Conservation (phyloP, 2,888 invertebrate genomes). For the Cheilosia soror region DNA sequence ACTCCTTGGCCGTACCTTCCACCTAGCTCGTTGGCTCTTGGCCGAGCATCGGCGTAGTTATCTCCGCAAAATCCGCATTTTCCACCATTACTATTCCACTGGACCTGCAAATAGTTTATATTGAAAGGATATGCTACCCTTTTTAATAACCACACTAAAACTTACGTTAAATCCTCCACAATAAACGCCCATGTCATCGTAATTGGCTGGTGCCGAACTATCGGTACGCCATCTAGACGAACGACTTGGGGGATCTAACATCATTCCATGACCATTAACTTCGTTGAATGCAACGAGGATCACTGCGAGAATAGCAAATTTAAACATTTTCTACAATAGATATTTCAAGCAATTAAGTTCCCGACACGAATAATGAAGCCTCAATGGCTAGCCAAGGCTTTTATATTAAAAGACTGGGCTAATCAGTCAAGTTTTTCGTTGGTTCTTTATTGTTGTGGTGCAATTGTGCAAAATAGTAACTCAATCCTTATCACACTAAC, state of each 20-base stretch:
- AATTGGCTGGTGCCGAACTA: slow-evolving; percentile 82
- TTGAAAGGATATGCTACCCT: background rate
- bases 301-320: slow-evolving; percentile 15
- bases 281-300: slow-evolving; percentile 14
- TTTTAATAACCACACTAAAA: slow-evolving; percentile 14
- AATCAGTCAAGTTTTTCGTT: slow-evolving; percentile 18
- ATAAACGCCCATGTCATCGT: slow-evolving; percentile 84
- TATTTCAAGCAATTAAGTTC: slow-evolving; percentile 27
- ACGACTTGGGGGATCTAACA: slow-evolving; percentile 84
- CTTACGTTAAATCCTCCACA: slow-evolving; percentile 84
- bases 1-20: slow-evolving; percentile 84
- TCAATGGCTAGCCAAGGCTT: slow-evolving; percentile 24
- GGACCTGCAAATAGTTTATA: slow-evolving; percentile 78
- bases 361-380: slow-evolving; percentile 33
- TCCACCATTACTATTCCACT: slow-evolving; percentile 82
- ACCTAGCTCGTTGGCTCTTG: slow-evolving; percentile 84
- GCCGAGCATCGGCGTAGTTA: slow-evolving; percentile 80
- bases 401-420: slow-evolving; percentile 36
- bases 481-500: slow-evolving; percentile 40
- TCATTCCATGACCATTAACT: slow-evolving; percentile 83
- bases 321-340: slow-evolving; percentile 42
- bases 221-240: slow-evolving; percentile 84
- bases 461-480: slow-evolving; percentile 11
- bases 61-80: slow-evolving; percentile 85
- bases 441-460: slow-evolving; percentile 18